phyloP scores from a whole-genome alignment of 2,888 invertebrate species.

The Eupithecia abbreviata region DNA sequence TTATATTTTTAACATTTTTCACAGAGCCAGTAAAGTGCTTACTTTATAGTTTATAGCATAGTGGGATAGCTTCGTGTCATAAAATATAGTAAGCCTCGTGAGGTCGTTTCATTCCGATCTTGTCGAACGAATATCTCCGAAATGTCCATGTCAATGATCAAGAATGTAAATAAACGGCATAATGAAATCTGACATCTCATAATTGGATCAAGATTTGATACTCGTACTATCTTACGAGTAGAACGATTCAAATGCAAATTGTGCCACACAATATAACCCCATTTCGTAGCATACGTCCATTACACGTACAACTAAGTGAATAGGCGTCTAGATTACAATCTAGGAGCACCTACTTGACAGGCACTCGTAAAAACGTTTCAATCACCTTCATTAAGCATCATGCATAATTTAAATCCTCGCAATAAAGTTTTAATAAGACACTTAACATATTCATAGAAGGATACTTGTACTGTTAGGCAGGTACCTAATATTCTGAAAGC shows the following conservation, averaged over 20 bases:
- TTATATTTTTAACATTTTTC: conserved; percentile 76
- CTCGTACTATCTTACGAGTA: conserved; percentile 5
- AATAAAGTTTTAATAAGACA: conserved; percentile 7
- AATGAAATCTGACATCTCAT: conserved; percentile 10
- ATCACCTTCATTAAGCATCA: conserved; percentile 12
- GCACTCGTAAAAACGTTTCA: conserved; percentile 16
- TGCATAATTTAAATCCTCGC: conserved; percentile 12
- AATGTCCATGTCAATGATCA: conserved; percentile 21
- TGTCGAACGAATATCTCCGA: conserved; percentile 25
- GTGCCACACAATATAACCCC: conserved; percentile 9
- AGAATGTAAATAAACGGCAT: conserved; percentile 18
- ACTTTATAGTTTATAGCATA: conserved; percentile 49
- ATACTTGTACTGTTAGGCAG: not conserved
- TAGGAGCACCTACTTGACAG: conserved; percentile 19
- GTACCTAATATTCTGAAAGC: conserved; percentile 40
- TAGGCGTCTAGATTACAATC: conserved; percentile 14
- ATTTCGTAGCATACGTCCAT: not conserved
- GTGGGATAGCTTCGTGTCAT: conserved; percentile 27
- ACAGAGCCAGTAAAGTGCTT: conserved; percentile 56
- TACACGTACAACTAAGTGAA: conserved; percentile 12
- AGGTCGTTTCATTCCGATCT: conserved; percentile 26
- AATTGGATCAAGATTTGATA: conserved; percentile 19
- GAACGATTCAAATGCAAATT: conserved; percentile 15
- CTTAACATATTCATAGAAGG: conserved; percentile 6
- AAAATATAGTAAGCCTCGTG: conserved; percentile 7